A percentile compares a stretch with the other conserved stretches of the same genome.
Conservation (phyloP, 2,113 vertebrate genomes). For the Urocitellus parryii region DNA sequence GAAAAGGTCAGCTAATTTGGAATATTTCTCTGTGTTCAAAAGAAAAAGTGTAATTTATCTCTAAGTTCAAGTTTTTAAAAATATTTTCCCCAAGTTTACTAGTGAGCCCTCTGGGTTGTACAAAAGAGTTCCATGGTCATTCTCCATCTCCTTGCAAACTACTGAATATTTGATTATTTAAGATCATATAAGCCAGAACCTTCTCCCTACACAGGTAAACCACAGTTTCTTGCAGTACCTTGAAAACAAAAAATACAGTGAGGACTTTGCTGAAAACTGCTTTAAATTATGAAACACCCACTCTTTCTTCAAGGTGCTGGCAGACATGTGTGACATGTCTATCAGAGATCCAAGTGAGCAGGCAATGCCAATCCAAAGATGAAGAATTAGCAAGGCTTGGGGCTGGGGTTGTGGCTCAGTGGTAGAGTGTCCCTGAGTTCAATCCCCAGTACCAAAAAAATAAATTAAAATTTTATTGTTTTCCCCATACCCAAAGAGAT, state of each 20-base stretch:
- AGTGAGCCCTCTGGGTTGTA: not conserved
- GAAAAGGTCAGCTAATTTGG: conserved; percentile 59
- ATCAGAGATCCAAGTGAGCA: conserved; percentile 26
- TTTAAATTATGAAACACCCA: conserved; percentile 42
- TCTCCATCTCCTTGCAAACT: not conserved
- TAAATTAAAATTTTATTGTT: conserved; percentile 9
- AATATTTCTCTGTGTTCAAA: conserved; percentile 42
- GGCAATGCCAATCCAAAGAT: conserved; percentile 29
- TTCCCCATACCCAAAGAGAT: not conserved
- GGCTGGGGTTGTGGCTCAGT: too few relatives aligned
- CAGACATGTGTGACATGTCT: not conserved
- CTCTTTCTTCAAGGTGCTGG: conserved; percentile 2
- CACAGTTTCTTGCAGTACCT: not conserved
- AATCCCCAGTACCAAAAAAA: too few relatives aligned
- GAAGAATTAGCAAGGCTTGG: not conserved
- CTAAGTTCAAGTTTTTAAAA: conserved; percentile 47
- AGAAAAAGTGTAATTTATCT: not conserved
- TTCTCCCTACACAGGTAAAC: conserved; percentile 57
- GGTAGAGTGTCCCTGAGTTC: too few relatives aligned
- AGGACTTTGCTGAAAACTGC: conserved; percentile 29
- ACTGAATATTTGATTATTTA: conserved; percentile 40
- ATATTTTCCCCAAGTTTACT: conserved; percentile 45
- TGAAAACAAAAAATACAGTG: conserved; percentile 31
- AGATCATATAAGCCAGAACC: not conserved
- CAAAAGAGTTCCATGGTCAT: not conserved